Base-by-base conservation (phyloP, 2,888 invertebrate species). In the Eudasyphora cyanicolor region DNA sequence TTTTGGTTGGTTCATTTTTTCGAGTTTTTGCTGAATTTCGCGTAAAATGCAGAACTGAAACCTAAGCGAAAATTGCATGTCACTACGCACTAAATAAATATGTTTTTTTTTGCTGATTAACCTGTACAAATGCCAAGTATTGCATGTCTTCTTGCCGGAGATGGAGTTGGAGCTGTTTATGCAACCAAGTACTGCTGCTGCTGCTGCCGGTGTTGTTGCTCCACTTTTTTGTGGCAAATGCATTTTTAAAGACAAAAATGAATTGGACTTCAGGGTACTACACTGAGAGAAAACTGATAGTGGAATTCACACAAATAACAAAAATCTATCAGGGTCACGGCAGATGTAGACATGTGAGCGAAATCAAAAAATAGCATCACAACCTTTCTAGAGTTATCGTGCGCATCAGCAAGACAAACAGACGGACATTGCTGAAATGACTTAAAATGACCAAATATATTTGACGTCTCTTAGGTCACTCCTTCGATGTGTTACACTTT, bases 61-160 rank as follows among this genome's bases (percentile, higher is more conserved):
- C 67, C 74, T 83, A 77, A 67, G 70, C 81, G 69, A 82, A 84
- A 82, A 76, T 82, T 84, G 81, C 84, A 84, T 84, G 84, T 79
- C 84, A 79, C 84, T 82, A 76, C 81, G 78, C 81, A 84, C 81
- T 84, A 84, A 84, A 84, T 84, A 81, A 81, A 79, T 81, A 49
- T 51, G 67, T 17, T 54, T 51, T 57, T 78, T 75, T 74, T 83
- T 78, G 24, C 64, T 78, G 74, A 78, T 73, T 74, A 76, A 78
- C 75, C 71, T 69, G 76, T 79, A 78, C 67, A 84, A 84, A 73
- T 73, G 64, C 38, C 32, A 70, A 42, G 45, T 60, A 35, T 45
- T 79, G 74, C 14, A 38, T 70, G 80, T 29, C 57, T 70, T 75
- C 49, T 24, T 60, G 21, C 49, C 27, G 21, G 49, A 27, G 21